Percentiles rank a stretch among this genome's conserved stretches.
phyloP scores from a whole-genome alignment of 2,113 vertebrate species.

The Egretta garzetta region DNA sequence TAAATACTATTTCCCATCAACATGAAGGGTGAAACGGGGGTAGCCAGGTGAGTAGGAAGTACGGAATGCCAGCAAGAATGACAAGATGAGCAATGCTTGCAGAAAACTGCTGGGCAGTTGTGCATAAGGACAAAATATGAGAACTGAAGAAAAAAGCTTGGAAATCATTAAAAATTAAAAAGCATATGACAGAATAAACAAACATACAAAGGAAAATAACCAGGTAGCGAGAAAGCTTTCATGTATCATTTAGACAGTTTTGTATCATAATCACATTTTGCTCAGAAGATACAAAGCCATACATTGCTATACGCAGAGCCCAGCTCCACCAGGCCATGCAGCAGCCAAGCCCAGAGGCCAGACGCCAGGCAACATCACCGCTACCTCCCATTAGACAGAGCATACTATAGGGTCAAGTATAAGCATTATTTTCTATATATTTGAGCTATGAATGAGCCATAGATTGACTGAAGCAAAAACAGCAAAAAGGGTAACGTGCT shows the following conservation, averaged over 20 bases:
- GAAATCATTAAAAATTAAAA: not conserved
- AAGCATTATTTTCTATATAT: not conserved
- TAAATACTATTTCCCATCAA: not conserved
- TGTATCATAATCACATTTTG: not conserved
- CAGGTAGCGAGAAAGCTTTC: not conserved
- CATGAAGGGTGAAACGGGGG: accelerated
- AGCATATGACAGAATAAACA: not conserved
- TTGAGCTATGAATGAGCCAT: not conserved
- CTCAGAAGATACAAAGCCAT: not conserved
- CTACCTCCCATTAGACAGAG: accelerated
- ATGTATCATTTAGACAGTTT: not conserved
- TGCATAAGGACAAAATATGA: accelerated
- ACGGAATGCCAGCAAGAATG: not conserved
- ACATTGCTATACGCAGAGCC: no score
- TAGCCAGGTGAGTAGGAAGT: not conserved
- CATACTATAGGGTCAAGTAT: accelerated
- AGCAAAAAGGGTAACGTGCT: not conserved
- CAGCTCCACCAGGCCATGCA: not conserved
- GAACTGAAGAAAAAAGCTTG: not conserved
- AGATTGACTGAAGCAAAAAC: not conserved
- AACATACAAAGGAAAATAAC: not conserved
- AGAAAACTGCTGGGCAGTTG: not conserved
- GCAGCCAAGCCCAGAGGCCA: not conserved
- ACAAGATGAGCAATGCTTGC: accelerated
- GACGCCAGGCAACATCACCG: not conserved